Base-by-base conservation (phyloP, 2,888 invertebrate genomes). In the Macaria notata region DNA sequence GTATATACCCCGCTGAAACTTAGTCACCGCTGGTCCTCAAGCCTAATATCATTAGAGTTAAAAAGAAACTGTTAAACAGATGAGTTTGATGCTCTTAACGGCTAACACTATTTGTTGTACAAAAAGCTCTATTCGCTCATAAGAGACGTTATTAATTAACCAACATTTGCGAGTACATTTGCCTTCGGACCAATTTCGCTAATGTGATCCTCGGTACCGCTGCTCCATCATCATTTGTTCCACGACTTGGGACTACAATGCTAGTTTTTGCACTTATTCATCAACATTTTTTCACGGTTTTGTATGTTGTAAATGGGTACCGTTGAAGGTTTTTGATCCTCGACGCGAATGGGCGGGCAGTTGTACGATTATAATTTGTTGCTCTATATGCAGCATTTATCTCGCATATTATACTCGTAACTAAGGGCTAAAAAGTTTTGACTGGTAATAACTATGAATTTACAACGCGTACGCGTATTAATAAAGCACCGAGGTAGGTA, bases 31-130 rank as follows among this genome's bases (percentile, higher is more conserved):
- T 4, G 6, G 9, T 49, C 19, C 42, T 49, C 5, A 43, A 44
- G 49, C 30, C 19, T 44, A 48, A 48, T 30, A 39, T 48, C 7
- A 36, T 9, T 36, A 45, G 31, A 50, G 31, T 44, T 8, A 0
- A 41, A 47, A 39, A 48, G 42, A 43, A 53, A 46, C 57, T 53
- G 49, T 53, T 5, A 50, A 50, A 54, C 9, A 42, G 59, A 59
- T 59, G 54, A 38, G 59, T 54, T 59, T 59, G 59, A 55, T 55
- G 59, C 54, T 48, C 59, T 55, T 59, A 59, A 58, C 58, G 54
- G 58, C 49, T 41, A 46, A 43, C 49, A 58, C 49, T 54, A 58
- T 58, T 58, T 49, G 36, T 49, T 33, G 49, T 39, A 58, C 58
- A 54, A 59, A 59, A 59, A 47, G 45, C 45, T 55, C 31, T 30